phyloP scores from a whole-genome alignment of 2,888 invertebrate species.

The Drosophila aldrichi region DNA sequence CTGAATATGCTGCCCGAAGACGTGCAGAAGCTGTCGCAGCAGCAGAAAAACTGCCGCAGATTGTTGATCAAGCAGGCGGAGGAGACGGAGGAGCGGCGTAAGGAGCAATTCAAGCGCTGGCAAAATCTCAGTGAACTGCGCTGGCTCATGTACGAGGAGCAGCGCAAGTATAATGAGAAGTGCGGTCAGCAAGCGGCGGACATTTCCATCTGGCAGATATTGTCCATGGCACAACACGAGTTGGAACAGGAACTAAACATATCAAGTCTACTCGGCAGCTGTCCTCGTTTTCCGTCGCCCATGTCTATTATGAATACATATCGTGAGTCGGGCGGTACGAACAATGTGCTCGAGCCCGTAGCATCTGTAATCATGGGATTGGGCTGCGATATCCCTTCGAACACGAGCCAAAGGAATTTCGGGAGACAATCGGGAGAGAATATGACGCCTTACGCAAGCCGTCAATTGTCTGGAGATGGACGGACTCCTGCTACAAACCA shows the following conservation, averaged over 20 bases:
- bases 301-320: slow-evolving; percentile 46
- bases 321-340: slow-evolving; percentile 9
- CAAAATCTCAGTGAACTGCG: slow-evolving; percentile 53
- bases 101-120: slow-evolving; percentile 50
- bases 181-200: slow-evolving; percentile 3
- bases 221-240: slow-evolving; percentile 67
- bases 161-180: slow-evolving; percentile 41
- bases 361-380: slow-evolving; percentile 29
- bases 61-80: slow-evolving; percentile 18
- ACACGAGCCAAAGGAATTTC: background rate
- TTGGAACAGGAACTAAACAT: slow-evolving; percentile 67
- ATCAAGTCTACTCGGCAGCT: slow-evolving; percentile 26
- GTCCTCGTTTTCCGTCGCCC: slow-evolving; percentile 57
- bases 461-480: background rate
- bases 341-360: slow-evolving; percentile 12
- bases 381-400: background rate
- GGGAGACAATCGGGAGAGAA: background rate
- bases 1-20: slow-evolving; percentile 59
- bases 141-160: slow-evolving; percentile 57
- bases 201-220: slow-evolving; percentile 72
- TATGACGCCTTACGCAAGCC: too few relatives aligned
- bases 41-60: slow-evolving; percentile 39
- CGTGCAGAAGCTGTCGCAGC: slow-evolving; percentile 47
- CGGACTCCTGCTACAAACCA: too few relatives aligned
- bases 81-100: background rate